Evolutionary conservation across 2,797 vertebrate species (phyloP).

Genomic region (Diplodus sargus): DNA sequence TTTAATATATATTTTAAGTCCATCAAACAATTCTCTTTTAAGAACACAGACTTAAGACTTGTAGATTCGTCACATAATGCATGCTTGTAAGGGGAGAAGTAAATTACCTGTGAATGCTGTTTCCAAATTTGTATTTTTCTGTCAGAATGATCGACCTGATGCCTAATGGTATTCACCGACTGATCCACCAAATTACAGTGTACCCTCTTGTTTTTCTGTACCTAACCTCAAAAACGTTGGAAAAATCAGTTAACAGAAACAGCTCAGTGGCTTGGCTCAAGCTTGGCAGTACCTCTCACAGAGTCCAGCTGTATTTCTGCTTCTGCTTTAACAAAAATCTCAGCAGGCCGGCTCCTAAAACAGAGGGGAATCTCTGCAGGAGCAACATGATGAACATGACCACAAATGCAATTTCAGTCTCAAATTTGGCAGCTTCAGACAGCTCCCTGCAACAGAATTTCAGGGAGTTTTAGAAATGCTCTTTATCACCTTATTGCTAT

Average conservation of each 20-base stretch:
- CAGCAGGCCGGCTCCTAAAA: slow-evolving; percentile 45
- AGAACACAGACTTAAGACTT: neutral
- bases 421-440: slow-evolving; percentile 21
- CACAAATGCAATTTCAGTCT: slow-evolving; percentile 35
- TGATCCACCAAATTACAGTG: slow-evolving; percentile 23
- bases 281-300: slow-evolving; percentile 32
- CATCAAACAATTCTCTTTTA: neutral
- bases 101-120: neutral
- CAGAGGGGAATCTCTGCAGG: slow-evolving; percentile 49
- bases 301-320: slow-evolving; percentile 56
- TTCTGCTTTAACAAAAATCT: slow-evolving; percentile 43
- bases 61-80: neutral
- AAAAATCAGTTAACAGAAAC: slow-evolving; percentile 22
- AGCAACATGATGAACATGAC: slow-evolving; percentile 36
- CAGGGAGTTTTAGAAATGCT: neutral
- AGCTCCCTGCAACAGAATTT: neutral
- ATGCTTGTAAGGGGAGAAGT: neutral
- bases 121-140: too few species aligned
- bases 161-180: neutral
- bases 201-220: slow-evolving; percentile 18
- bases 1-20: neutral
- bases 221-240: neutral
- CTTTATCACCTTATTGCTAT: slow-evolving; percentile 21
- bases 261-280: slow-evolving; percentile 21
- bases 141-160: neutral